Conservation (phyloP, 2,888 invertebrate genomes). For the Ischnura elegans region DNA sequence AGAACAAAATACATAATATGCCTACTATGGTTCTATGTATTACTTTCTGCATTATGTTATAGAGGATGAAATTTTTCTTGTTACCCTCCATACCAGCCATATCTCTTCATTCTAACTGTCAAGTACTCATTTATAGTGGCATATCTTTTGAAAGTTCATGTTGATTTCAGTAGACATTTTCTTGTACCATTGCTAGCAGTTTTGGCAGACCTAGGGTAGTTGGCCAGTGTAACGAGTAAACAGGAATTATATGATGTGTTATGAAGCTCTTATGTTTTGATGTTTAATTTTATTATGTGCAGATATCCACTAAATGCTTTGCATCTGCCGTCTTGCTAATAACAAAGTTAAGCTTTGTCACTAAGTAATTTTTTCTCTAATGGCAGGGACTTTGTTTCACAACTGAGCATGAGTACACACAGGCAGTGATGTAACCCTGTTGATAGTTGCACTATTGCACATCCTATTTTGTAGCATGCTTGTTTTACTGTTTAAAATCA, state of each 20-base stretch:
- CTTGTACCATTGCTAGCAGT: neutral
- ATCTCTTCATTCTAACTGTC: constrained; percentile 63
- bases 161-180: constrained; percentile 4
- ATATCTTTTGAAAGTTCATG: constrained; percentile 23
- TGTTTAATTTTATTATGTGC: neutral
- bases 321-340: neutral
- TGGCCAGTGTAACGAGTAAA: constrained; percentile 40
- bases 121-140: constrained; percentile 53
- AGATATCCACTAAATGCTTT: neutral
- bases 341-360: neutral
- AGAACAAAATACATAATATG: neutral
- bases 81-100: constrained; percentile 61
- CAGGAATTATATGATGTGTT: constrained; percentile 5
- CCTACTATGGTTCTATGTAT: neutral
- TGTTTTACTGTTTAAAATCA: neutral
- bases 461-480: neutral
- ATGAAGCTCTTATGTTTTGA: neutral
- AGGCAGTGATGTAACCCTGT: neutral
- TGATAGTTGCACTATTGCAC: neutral
- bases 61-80: neutral
- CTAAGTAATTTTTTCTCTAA: constrained; percentile 8
- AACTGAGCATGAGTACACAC: constrained; percentile 56
- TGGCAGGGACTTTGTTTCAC: constrained; percentile 52
- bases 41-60: neutral
- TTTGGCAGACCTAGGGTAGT: constrained; percentile 10